phyloP scores from a whole-genome alignment of 2,888 invertebrate species.

The Drosophila helvetica region DNA sequence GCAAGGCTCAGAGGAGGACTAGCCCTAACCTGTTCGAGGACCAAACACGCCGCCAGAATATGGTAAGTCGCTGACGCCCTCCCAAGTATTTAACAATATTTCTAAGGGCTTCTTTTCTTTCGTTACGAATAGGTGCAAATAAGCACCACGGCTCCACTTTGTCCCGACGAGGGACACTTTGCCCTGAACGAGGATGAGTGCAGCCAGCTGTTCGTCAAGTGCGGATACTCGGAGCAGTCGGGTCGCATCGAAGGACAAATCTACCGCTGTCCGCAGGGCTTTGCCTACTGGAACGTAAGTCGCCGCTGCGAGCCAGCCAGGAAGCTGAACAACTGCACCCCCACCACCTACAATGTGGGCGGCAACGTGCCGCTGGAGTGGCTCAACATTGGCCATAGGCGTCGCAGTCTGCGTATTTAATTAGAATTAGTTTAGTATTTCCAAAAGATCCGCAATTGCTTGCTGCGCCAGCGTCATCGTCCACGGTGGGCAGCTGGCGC shows the following conservation, averaged over 20 bases:
- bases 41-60: constrained; percentile 67
- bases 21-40: constrained; percentile 61
- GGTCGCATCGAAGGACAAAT: constrained; percentile 88
- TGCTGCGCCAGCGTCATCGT: constrained; percentile 63
- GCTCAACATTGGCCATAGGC: constrained; percentile 82
- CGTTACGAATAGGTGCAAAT: constrained; percentile 87
- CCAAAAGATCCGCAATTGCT: constrained; percentile 60
- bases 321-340: constrained; percentile 86
- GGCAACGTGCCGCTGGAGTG: constrained; percentile 82
- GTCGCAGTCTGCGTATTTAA: constrained; percentile 80
- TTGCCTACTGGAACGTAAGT: constrained; percentile 91
- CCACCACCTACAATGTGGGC: constrained; percentile 65
- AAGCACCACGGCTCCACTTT: constrained; percentile 85
- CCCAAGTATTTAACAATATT: too few relatives aligned
- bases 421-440: constrained; percentile 53
- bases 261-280: constrained; percentile 91
- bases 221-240: constrained; percentile 85
- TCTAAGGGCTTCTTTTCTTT: not conserved
- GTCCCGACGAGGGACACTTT: constrained; percentile 88
- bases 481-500: constrained; percentile 52
- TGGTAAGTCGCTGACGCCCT: constrained; percentile 58
- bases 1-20: constrained; percentile 53
- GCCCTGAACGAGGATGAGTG: constrained; percentile 89
- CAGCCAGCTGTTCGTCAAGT: constrained; percentile 89
- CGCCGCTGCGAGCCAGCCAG: constrained; percentile 89